phyloP scores from a whole-genome alignment of 2,888 invertebrate genomes.

The Drosophila subsilvestris region DNA sequence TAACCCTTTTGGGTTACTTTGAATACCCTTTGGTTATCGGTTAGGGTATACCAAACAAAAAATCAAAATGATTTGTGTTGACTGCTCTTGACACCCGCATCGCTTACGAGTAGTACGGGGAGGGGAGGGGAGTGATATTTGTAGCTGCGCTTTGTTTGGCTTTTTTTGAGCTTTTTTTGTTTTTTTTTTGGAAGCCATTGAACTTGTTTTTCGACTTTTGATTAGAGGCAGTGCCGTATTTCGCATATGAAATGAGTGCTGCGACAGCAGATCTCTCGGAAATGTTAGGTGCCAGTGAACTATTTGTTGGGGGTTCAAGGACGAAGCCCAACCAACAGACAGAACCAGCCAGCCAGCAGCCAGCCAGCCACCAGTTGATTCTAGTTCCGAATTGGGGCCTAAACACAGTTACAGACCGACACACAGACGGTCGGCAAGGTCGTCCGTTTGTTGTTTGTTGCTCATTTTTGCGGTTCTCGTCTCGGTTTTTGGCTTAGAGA shows the following conservation, averaged over 20 bases:
- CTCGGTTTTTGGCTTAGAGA: constrained; percentile 30
- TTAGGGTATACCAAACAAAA: background rate
- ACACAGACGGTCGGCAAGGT: constrained; percentile 24
- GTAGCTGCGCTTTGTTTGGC: constrained; percentile 44
- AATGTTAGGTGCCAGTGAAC: constrained; percentile 45
- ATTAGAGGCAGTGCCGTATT: constrained; percentile 57
- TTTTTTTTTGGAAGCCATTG: constrained; percentile 47
- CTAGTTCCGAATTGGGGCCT: constrained; percentile 39
- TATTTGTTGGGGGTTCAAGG: constrained; percentile 50
- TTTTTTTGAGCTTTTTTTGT: constrained; percentile 51
- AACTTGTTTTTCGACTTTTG: constrained; percentile 69
- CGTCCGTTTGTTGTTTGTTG: constrained; percentile 12
- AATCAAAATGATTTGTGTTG: constrained; percentile 32
- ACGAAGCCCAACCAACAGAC: background rate
- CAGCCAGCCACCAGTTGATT: constrained; percentile 3
- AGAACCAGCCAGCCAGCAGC: background rate
- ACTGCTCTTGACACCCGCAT: constrained; percentile 74
- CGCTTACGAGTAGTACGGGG: constrained; percentile 47
- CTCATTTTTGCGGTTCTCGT: constrained; percentile 4
- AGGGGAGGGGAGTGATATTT: constrained; percentile 7
- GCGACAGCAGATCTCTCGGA: constrained; percentile 41
- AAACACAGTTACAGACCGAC: constrained; percentile 30
- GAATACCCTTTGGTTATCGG: background rate
- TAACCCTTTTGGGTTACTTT: no score
- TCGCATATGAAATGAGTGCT: constrained; percentile 50